These are phyloP conservation scores for Eilema griseolum DNA, from an alignment of 2,888 invertebrate species.

Conservation along the genomic window DNA sequence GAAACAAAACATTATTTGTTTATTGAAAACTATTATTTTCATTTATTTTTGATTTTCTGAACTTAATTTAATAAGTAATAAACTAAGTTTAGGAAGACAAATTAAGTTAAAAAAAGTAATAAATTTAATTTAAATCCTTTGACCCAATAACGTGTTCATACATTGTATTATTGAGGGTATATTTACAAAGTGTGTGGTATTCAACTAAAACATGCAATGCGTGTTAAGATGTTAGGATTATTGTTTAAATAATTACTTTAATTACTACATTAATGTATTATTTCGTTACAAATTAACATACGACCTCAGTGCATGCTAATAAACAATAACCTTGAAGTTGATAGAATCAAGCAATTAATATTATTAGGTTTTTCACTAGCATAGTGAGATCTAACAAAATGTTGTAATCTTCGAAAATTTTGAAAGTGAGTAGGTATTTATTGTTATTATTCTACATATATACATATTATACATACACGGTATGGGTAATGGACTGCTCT, in stretches of 20 bases:
- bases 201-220: conserved; percentile 9
- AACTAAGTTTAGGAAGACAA: no score
- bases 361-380: neutral
- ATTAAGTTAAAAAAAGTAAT: no score
- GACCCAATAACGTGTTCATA: neutral
- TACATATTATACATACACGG: no score
- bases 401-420: neutral
- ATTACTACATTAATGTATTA: conserved; percentile 26
- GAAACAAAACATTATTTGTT: no score
- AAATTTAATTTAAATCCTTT: no score
- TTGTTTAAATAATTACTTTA: conserved; percentile 31
- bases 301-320: conserved; percentile 35
- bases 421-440: neutral
- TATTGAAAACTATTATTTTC: no score
- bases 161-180: neutral
- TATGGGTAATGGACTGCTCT: no score
- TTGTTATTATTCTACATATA: no score
- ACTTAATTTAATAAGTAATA: no score
- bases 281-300: conserved; percentile 44
- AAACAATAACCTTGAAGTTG: conserved; percentile 35
- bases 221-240: conserved; percentile 15
- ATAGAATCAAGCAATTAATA: conserved; percentile 18
- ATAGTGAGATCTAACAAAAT: neutral
- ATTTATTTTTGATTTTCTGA: no score
- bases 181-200: neutral